Percentiles rank a stretch among this genome's conserved stretches.
Evolutionary conservation across 1,140 invertebrate species (phyloP).

Genomic region (Trichonephila clavata): DNA sequence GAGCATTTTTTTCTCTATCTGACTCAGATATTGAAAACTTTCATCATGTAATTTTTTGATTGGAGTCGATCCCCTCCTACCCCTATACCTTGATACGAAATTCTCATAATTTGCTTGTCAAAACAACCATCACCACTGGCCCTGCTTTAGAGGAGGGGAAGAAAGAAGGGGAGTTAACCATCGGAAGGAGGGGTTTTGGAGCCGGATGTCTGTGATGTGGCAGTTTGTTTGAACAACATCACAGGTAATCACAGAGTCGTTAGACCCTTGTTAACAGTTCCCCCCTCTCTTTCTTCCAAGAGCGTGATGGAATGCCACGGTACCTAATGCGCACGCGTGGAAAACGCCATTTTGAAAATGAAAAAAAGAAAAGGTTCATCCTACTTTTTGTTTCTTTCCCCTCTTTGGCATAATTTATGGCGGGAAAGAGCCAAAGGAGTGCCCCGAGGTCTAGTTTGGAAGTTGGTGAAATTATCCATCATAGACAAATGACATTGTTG

Average conservation of each 20-base stretch:
- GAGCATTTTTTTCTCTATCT: too few relatives aligned
- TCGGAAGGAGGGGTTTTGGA: constrained; percentile 1
- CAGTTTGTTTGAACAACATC: constrained; percentile 76
- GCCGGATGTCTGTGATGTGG: constrained; percentile 74
- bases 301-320: constrained; percentile 60
- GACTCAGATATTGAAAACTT: too few relatives aligned
- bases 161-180: constrained; percentile 5
- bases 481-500: constrained; percentile 75
- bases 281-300: background rate
- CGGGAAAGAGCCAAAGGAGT: background rate
- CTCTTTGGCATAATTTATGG: constrained; percentile 64
- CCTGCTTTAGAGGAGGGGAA: background rate
- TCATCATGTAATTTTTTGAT: background rate
- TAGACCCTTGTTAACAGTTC: constrained; percentile 71
- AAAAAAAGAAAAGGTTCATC: background rate
- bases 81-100: background rate
- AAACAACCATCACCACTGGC: background rate
- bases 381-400: background rate
- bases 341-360: background rate
- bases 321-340: constrained; percentile 32
- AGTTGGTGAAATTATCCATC: constrained; percentile 70
- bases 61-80: background rate
- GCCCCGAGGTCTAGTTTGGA: background rate
- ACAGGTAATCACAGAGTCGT: constrained; percentile 74
- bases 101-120: constrained; percentile 25